Base-by-base conservation (phyloP, 2,888 invertebrate species). In the Tineola bisselliella region DNA sequence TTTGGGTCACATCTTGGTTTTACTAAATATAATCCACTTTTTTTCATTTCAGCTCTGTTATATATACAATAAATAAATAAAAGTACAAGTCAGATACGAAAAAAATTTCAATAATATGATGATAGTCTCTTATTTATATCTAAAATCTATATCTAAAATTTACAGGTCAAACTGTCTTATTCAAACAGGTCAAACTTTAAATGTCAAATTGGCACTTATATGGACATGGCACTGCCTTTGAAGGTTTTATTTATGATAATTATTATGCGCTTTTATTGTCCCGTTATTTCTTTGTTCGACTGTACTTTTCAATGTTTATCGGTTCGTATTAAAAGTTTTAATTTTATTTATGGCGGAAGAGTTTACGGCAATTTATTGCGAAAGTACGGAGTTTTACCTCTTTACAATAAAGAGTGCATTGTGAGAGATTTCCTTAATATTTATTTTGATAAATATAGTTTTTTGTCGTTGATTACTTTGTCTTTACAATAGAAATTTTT, bases 181-280 rank as follows among this genome's bases (percentile, higher is more conserved):
- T 38, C n/a, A 38, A 38, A 38, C 6, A 38, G 38, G 38, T 38
- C 38, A 38, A 38, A 38, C 5, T 38, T 6, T 38, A 38, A 38
- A 38, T 4, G 38, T 38, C n/a, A n/a, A 38, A 38, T 10, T 4
- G 6, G 25, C 6, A 38, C n/a, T 12, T 10, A 38, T 38, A 10
- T 48, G 17, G n/a, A 13, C 48, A 8, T 48, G 15, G 48, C 48
- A 10, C 58, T 58, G 58, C 13, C 33, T 58, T 58, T 58, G 58
- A 58, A 33, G 33, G 31, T 13, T 58, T 33, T 58, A 58, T 58
- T 58, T 58, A 58, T 33, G 58, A 58, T 58, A 58, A 58, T 58
- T 58, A 58, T 58, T 58, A 58, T 58, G 58, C 58, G 58, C 31
- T 58, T 58, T 58, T 58, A 58, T 58, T 58, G 33, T 58, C 17